Evolutionary conservation across 2,113 vertebrate genomes (phyloP), one percentile per base, ranked within the genome.

Genomic region (Macquaria australasica): DNA sequence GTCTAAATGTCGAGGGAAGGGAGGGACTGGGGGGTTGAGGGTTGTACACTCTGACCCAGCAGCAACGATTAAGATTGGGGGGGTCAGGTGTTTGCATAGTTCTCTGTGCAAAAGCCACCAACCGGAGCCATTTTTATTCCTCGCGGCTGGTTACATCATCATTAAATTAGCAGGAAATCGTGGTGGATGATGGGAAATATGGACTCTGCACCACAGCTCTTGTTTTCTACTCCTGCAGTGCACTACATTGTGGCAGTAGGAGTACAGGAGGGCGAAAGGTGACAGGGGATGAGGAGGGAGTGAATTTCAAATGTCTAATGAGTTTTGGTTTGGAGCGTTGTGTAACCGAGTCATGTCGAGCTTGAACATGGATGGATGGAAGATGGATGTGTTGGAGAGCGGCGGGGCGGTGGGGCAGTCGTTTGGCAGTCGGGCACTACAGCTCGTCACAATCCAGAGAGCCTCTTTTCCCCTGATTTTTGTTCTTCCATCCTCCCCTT

Each of bases 51-150:
- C 93, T 94, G 94, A 95, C 93, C 94, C 94, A 94, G 91, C 93
- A 93, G 94, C 93, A 95, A 94, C 89, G 91, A 94, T 95, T 94
- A 91, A 85, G 94, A 94, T 94, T 93, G 93, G 91, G 95, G 87
- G 93, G 93, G 93, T 94, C 94, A 93, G 91, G 94, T 95, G 93
- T 94, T 96, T 96, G 95, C 96, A 96, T 96, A 96, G 95, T 94
- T 95, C 92, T 95, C 92, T 96, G 94, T 96, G 95, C 94, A 95
- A 96, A 95, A 95, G 90, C 89, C 93, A 92, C 94, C 94, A 94
- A 84, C 91, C 92, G 93, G 92, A 93, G 93, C 92, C 92, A 92
- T 94, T 92, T 89, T 84, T 86, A 88, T 90, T 93, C 89, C 88
- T 92, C 91, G 86, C 90, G 82, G 87, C 77, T 91, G 91, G 82